Evolutionary conservation across 2,888 invertebrate genomes (phyloP), one percentile per base, ranked within the genome.

Genomic region (Polymixis flavicincta): DNA sequence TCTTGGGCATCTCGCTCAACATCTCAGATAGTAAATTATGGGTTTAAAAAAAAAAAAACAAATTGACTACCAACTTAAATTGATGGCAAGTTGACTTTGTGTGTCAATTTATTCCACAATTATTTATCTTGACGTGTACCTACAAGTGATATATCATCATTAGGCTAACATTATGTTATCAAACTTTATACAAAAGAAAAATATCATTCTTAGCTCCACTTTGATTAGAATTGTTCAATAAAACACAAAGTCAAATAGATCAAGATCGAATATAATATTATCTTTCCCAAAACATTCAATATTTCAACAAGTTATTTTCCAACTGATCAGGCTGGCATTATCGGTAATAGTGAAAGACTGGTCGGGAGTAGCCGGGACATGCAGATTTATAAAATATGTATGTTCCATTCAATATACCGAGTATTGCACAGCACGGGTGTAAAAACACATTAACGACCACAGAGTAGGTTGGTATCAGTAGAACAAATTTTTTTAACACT

Each of bases 381-480:
- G 76, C 78, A 82, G 74, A 84, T 81, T 78, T 76, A 78, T 81
- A 72, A 74, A 86, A 84, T 81, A 80, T 76, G 63, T 81, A 80
- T 76, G 63, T 65, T 69, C 74, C 17, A 67, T 76, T 81, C 68
- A 64, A 74, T 71, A 61, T 71, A 48, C 60, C 6, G 55, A 50
- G 61, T 71, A 76, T 66, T 76, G 70, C 64, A 45, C 32, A 71
- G 65, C 28, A 37, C 52, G 25, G 67, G 22, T 60, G n/a, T 42
- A 32, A 55, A 45, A 64, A 74, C 61, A 80, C 76, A 69, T 61
- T 71, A 74, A 52, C 13, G n/a, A 25, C 25, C 76, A 71, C 86
- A 75, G 83, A 1, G 22, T 52, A 72, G 17, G 3, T 2, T 0
- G 5, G 19, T n/a, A 28, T 17, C 65, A 71, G 81, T 55, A 68